phyloP scores from a whole-genome alignment of 2,888 invertebrate genomes.

The Tineola bisselliella region DNA sequence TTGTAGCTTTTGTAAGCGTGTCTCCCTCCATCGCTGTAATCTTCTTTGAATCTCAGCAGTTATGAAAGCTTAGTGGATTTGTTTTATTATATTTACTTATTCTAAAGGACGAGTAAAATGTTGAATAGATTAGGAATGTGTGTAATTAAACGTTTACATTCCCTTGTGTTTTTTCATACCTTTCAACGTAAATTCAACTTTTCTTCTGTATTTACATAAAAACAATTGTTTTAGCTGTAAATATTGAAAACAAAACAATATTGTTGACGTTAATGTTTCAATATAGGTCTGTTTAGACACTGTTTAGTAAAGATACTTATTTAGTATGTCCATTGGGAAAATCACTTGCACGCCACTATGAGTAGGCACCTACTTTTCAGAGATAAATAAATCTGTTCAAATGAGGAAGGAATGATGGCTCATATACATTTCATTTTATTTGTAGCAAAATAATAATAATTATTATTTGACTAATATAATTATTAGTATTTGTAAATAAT shows the following conservation, averaged over 20 bases:
- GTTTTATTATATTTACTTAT: slow-evolving; percentile 40
- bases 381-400: too few species aligned
- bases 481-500: too few species aligned
- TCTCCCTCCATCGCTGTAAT: slow-evolving; percentile 31
- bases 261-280: too few species aligned
- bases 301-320: too few species aligned
- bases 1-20: slow-evolving; percentile 34
- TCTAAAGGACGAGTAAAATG: background rate
- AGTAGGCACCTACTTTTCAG: too few species aligned
- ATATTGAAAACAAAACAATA: background rate
- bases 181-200: background rate
- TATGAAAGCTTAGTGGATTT: slow-evolving; percentile 44
- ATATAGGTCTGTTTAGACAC: too few species aligned
- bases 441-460: too few species aligned
- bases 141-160: background rate
- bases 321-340: too few species aligned
- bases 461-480: too few species aligned
- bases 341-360: too few species aligned
- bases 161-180: background rate
- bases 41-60: slow-evolving; percentile 42
- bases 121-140: background rate
- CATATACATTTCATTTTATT: too few species aligned
- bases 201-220: background rate
- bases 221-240: background rate
- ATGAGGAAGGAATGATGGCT: too few species aligned